Base-by-base conservation (phyloP, 2,888 invertebrate species). In the Pristionchus maxplancki region DNA sequence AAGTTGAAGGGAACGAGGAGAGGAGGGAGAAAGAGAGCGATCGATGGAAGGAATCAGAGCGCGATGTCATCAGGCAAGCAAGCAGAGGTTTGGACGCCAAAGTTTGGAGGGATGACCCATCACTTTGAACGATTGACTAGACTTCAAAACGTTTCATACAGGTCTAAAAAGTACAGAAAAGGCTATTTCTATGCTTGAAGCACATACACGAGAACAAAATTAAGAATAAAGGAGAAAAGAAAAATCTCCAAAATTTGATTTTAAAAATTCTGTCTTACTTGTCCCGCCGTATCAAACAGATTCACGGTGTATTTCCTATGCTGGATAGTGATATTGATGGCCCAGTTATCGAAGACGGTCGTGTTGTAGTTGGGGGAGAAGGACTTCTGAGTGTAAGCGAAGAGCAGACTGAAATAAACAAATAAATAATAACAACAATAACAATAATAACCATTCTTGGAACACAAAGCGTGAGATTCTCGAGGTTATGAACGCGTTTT, bases 281-380 rank as follows among this genome's bases (percentile, higher is more conserved):
- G 93, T 44, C 93, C 93, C 34, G 93, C 93, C 17, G 93, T 93
- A 86, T 93, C 93, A 83, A 93, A 93, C 28, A 93, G 89, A 83
- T 92, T 93, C 13, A 93, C 91, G 3, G 91, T 91, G 90, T 92
- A 92, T 67, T 88, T 90, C 71, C 89, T 90, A 34, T 92, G 90
- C 62, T 93, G 92, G 64, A 93, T 92, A 9, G 89, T 90, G 34
- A 93, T 90, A 4, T 91, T 90, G 6, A 93, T 90, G 4, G 93
- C 91, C 91, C 92, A 93, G 88, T 93, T 93, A 78, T 93, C 93
- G 88, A 93, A 93, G 44, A 93, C 93, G 24, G 93, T 93, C 17
- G 93, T 92, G 34, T 91, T 82, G 88, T 93, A 93, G 88, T 90
- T 89, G 67, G 90, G 90, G 28, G 91, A 88, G 88, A 93, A 93